Evolutionary conservation across 2,797 vertebrate species (phyloP), one percentile per base, ranked within the genome.

Genomic region (Apogon hyalosoma): DNA sequence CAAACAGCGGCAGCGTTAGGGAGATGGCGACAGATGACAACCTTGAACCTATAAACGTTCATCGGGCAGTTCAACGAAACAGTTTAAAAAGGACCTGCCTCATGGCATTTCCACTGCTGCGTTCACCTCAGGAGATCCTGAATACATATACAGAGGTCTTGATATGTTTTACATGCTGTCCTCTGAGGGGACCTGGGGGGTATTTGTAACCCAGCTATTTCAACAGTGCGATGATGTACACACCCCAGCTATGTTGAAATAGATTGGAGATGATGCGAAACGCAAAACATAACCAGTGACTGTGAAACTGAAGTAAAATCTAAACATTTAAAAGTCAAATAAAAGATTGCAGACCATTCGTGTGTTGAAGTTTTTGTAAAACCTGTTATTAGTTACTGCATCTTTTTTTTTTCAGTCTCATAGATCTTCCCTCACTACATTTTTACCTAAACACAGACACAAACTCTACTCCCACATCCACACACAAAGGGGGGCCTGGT

Each of bases 191-290:
- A 65, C 61, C 67, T 18, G 12, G 73, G 62, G 75, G 82, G 82
- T 81, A 88, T 91, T 85, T 83, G 81, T 74, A 85, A 79, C 51
- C 69, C 60, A 67, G 80, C 69, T 82, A 80, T 88, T 88, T 86
- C 84, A 88, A 71, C 78, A 42, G 73, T 62, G 86, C 50, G 81
- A 87, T 92, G 91, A 91, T 91, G 87, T 88, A 88, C 79, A 58
- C 84, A 73, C 46, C 49, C 54, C 78, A 77, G 68, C 79, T 45
- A 64, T 90, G 88, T 84, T 66, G 82, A 87, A 91, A 86, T 75
- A 85, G 86, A 93, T 91, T 87, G 86, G 76, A 90, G 85, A 88
- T 77, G 84, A 92, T 86, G 84, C 86, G 87, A 81, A 90, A 91
- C 62, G 53, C 85, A 90, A 92, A 48, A 90, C 86, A 87, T 63